These are phyloP conservation scores for Carassius carassius DNA, from an alignment of 2,113 vertebrate genomes.

Conservation along the genomic window DNA sequence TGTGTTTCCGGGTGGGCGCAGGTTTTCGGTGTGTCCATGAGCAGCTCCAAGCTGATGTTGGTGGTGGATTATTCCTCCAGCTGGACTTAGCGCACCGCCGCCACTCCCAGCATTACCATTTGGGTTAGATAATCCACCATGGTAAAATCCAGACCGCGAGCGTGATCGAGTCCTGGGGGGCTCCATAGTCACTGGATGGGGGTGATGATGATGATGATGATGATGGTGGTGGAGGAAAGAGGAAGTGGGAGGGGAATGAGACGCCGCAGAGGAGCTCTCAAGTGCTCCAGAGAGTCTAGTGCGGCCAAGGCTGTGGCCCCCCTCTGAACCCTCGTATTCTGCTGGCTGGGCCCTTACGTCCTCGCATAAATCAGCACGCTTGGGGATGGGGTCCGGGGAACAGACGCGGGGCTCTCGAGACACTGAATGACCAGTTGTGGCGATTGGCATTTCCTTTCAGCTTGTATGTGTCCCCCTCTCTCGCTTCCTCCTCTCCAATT, in stretches of 20 bases:
- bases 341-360: slow-evolving; percentile 71
- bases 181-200: slow-evolving; percentile 74
- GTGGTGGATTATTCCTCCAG: slow-evolving; percentile 62
- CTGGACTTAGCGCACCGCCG: slow-evolving; percentile 63
- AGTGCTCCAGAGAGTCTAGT: slow-evolving; percentile 68
- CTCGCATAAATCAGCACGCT: slow-evolving; percentile 76
- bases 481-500: slow-evolving; percentile 45
- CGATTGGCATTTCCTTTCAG: slow-evolving; percentile 83
- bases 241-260: slow-evolving; percentile 69
- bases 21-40: slow-evolving; percentile 73
- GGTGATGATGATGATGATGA: slow-evolving; percentile 59
- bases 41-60: slow-evolving; percentile 66
- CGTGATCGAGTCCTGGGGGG: slow-evolving; percentile 81
- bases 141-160: slow-evolving; percentile 80
- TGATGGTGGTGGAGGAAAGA: slow-evolving; percentile 66
- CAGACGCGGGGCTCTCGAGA: slow-evolving; percentile 77
- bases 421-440: slow-evolving; percentile 77
- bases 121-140: slow-evolving; percentile 66
- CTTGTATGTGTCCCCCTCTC: slow-evolving; percentile 59
- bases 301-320: slow-evolving; percentile 68
- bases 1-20: slow-evolving; percentile 69
- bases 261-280: slow-evolving; percentile 67
- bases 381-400: slow-evolving; percentile 76
- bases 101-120: slow-evolving; percentile 68
- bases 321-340: slow-evolving; percentile 73